Evolutionary conservation across 2,888 invertebrate genomes (phyloP).

Genomic region (Megalurothrips usitatus): DNA sequence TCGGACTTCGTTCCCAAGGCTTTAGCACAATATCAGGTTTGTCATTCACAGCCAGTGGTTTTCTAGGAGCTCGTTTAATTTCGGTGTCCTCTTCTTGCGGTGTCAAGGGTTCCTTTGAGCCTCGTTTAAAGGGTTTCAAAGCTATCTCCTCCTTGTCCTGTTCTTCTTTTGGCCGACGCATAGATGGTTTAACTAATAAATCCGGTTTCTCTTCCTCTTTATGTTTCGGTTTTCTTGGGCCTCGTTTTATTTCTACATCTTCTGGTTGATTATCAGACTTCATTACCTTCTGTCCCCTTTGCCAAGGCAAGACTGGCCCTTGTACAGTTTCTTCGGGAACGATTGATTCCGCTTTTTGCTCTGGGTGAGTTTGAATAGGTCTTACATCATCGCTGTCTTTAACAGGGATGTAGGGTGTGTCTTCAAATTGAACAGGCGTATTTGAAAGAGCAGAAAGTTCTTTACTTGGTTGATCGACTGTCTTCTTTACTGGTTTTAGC

Average conservation of each 20-base stretch:
- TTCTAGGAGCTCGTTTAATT: conserved; percentile 33
- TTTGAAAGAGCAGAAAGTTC: not conserved
- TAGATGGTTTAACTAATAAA: conserved; percentile 32
- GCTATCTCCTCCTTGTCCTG: conserved; percentile 40
- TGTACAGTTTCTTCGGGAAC: too few relatives aligned
- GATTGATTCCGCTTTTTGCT: too few relatives aligned
- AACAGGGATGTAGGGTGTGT: not conserved
- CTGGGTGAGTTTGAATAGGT: too few relatives aligned
- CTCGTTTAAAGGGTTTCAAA: conserved; percentile 35
- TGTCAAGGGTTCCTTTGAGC: conserved; percentile 37
- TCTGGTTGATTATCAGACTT: conserved; percentile 37
- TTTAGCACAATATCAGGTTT: not conserved
- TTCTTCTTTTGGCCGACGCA: conserved; percentile 41
- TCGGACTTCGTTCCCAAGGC: conserved; percentile 35
- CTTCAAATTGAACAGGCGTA: not conserved
- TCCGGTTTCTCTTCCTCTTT: conserved; percentile 38
- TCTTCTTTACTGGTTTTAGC: not conserved
- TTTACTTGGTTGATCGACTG: not conserved
- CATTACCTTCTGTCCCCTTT: conserved; percentile 37
- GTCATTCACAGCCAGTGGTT: conserved; percentile 37
- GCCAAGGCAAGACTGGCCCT: conserved; percentile 32
- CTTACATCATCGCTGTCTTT: too few relatives aligned
- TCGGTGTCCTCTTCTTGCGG: not conserved
- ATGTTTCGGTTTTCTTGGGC: conserved; percentile 41
- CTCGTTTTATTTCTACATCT: conserved; percentile 51